Percentiles rank a stretch among this genome's conserved stretches.
phyloP scores from a whole-genome alignment of 2,113 vertebrate species.

The Stigmatopora argus region DNA sequence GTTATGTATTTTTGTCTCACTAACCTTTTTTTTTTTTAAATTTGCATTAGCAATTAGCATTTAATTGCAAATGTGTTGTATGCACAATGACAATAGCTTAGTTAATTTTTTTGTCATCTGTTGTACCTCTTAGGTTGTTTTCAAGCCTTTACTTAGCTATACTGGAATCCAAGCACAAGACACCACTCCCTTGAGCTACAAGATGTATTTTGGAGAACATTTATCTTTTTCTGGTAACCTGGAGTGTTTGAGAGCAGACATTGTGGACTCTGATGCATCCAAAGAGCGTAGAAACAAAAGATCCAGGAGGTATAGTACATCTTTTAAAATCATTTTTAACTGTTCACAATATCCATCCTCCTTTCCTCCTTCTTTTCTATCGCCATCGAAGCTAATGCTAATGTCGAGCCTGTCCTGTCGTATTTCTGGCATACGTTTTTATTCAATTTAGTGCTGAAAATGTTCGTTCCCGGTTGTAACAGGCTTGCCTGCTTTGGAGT shows the following conservation, averaged over 20 bases:
- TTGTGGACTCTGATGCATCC: slow-evolving; percentile 94
- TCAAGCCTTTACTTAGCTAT: slow-evolving; percentile 90
- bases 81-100: neutral
- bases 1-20: neutral
- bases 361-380: no score
- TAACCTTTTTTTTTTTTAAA: neutral
- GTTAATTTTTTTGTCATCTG: neutral
- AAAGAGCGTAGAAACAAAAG: slow-evolving; percentile 90
- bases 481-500: no score
- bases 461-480: no score
- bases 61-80: neutral
- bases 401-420: no score
- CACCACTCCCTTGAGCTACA: slow-evolving; percentile 85
- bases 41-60: neutral
- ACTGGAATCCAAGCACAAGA: slow-evolving; percentile 93
- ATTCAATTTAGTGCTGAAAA: no score
- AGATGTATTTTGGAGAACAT: slow-evolving; percentile 96
- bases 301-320: slow-evolving; percentile 76
- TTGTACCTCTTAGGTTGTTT: slow-evolving; percentile 80
- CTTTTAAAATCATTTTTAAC: no score
- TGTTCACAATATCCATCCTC: no score
- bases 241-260: slow-evolving; percentile 92
- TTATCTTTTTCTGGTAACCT: slow-evolving; percentile 94
- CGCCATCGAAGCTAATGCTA: no score
- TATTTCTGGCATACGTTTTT: no score